Evolutionary conservation across 2,888 invertebrate species (phyloP).

Genomic region (Druceiella hillmani): DNA sequence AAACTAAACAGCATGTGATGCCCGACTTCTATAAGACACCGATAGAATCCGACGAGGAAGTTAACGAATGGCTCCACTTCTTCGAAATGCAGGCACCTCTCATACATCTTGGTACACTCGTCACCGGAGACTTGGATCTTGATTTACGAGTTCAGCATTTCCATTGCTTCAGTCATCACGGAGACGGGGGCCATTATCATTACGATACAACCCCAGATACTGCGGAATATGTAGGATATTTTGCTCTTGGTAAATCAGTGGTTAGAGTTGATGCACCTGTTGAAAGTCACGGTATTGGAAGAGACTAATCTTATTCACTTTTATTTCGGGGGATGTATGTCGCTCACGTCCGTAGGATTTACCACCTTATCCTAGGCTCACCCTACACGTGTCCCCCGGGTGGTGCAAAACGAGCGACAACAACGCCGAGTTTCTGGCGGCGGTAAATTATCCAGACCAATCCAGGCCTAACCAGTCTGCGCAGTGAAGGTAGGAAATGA

Average conservation of each 20-base stretch:
- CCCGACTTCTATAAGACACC: conserved; percentile 80
- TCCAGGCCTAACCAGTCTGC: too few relatives aligned
- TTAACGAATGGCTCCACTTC: conserved; percentile 86
- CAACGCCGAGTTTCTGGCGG: too few relatives aligned
- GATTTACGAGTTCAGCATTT: conserved; percentile 94
- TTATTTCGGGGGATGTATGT: too few relatives aligned
- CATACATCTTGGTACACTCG: conserved; percentile 80
- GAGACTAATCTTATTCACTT: conserved; percentile 74
- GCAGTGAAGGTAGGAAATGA: too few relatives aligned
- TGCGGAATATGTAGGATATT: conserved; percentile 89
- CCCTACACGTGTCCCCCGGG: too few relatives aligned
- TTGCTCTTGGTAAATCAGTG: conserved; percentile 69
- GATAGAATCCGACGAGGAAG: conserved; percentile 63
- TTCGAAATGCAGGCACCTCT: conserved; percentile 88
- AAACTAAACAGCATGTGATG: conserved; percentile 92
- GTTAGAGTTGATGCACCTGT: conserved; percentile 71
- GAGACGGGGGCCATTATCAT: conserved; percentile 95
- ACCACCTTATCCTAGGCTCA: too few relatives aligned
- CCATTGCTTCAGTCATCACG: conserved; percentile 81
- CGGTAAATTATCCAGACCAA: too few relatives aligned
- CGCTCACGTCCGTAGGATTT: too few relatives aligned
- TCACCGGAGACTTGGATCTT: conserved; percentile 77
- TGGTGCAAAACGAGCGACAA: too few relatives aligned
- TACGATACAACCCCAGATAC: conserved; percentile 84
- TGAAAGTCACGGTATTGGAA: conserved; percentile 61